phyloP scores from a whole-genome alignment of 2,797 vertebrate genomes.

The Oreochromis mossambicus region DNA sequence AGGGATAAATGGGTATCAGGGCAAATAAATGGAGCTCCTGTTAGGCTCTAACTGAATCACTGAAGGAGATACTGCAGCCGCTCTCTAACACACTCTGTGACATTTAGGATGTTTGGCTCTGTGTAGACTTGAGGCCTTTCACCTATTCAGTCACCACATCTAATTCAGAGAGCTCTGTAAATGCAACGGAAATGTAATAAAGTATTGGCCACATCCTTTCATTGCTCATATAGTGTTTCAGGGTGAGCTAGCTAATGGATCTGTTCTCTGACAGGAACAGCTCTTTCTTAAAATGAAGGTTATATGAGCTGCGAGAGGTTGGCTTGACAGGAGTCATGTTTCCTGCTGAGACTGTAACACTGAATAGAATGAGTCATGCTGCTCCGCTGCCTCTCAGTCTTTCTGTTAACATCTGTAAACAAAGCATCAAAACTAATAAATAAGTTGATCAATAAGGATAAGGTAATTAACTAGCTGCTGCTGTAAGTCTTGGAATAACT shows the following conservation, averaged over 20 bases:
- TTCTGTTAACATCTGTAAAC: background rate
- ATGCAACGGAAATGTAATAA: slow-evolving; percentile 26
- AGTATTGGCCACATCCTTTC: background rate
- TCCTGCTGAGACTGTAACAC: slow-evolving; percentile 19
- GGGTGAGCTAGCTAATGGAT: slow-evolving; percentile 11
- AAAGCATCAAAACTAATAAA: background rate
- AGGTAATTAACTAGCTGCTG: background rate
- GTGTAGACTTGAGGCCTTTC: slow-evolving; percentile 19
- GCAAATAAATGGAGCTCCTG: background rate
- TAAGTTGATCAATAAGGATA: background rate
- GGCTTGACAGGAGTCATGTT: slow-evolving; percentile 8
- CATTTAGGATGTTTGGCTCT: slow-evolving; percentile 2
- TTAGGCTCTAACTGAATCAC: background rate
- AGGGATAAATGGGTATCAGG: background rate
- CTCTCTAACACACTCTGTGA: slow-evolving; percentile 17
- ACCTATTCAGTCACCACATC: slow-evolving; percentile 49
- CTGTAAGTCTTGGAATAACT: background rate
- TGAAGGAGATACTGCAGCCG: slow-evolving; percentile 50
- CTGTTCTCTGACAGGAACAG: background rate
- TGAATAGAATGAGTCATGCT: slow-evolving; percentile 45
- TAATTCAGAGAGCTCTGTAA: background rate
- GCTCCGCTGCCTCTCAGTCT: background rate
- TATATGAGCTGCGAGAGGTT: background rate
- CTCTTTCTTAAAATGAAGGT: slow-evolving; percentile 5
- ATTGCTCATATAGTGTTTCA: slow-evolving; percentile 8